A percentile compares a stretch with the other conserved stretches of the same genome.
phyloP scores from a whole-genome alignment of 1,140 invertebrate genomes.

The Periplaneta americana region DNA sequence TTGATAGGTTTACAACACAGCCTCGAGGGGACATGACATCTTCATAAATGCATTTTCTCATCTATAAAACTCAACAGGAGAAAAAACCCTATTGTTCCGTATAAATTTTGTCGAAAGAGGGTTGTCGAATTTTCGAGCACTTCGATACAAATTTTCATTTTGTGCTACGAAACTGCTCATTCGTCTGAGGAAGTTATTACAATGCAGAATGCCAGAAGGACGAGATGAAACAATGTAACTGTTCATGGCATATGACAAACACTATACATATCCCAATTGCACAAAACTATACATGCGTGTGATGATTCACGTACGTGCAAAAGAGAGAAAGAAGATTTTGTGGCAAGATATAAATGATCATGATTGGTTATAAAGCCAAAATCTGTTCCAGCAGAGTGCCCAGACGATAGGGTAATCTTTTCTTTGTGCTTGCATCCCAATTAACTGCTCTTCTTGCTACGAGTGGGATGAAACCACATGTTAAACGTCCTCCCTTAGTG shows the following conservation, averaged over 20 bases:
- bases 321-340: neutral
- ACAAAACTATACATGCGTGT: neutral
- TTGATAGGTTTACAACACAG: neutral
- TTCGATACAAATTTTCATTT: neutral
- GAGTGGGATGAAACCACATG: neutral
- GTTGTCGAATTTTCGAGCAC: neutral
- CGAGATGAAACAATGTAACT: neutral
- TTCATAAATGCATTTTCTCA: neutral
- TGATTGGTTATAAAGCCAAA: neutral
- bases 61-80: neutral
- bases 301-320: neutral
- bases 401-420: neutral
- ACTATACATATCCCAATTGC: neutral
- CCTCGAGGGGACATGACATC: neutral
- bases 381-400: constrained; percentile 1
- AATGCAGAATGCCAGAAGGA: neutral
- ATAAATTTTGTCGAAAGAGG: neutral
- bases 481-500: neutral
- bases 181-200: neutral
- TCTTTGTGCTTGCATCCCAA: constrained; percentile 7
- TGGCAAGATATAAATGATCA: neutral
- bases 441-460: neutral
- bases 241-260: neutral
- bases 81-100: neutral
- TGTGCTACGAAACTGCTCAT: neutral